Evolutionary conservation across 2,797 vertebrate genomes (phyloP).

Genomic region (Gobionotothen gibberifrons): DNA sequence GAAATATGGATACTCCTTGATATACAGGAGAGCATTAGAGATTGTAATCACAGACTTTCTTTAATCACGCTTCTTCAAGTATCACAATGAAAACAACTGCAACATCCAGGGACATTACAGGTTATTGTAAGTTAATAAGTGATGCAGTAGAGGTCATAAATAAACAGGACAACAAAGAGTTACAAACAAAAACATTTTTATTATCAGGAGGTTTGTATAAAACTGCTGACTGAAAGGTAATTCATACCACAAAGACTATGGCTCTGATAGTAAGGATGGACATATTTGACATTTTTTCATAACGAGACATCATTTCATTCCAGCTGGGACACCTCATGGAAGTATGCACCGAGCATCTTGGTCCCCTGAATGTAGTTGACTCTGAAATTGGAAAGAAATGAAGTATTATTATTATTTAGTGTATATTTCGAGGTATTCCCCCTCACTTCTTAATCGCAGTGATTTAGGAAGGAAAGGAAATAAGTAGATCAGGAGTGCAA

Average conservation of each 20-base stretch:
- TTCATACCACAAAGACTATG: slow-evolving; percentile 8
- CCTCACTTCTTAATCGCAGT: no score
- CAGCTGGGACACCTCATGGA: slow-evolving; percentile 93
- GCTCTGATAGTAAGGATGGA: slow-evolving; percentile 7
- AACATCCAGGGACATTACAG: background rate
- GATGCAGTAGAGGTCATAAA: background rate
- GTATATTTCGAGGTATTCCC: background rate
- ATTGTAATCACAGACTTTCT: no score
- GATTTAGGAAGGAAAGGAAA: background rate
- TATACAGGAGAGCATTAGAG: background rate
- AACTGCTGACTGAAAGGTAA: slow-evolving; percentile 12
- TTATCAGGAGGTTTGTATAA: slow-evolving; percentile 42
- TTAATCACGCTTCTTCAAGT: no score
- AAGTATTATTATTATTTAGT: background rate
- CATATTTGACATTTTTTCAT: slow-evolving; percentile 8
- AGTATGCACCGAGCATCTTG: slow-evolving; percentile 94
- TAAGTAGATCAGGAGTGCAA: background rate
- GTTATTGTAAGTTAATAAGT: background rate
- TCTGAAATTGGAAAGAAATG: slow-evolving; percentile 75
- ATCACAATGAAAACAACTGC: background rate
- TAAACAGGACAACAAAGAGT: slow-evolving; percentile 30
- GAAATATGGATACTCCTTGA: no score
- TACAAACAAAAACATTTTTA: slow-evolving; percentile 56
- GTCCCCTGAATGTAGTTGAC: slow-evolving; percentile 93
- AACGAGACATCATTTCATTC: slow-evolving; percentile 67